Conservation (phyloP, 2,888 invertebrate species). For the Drosophila borborema region DNA sequence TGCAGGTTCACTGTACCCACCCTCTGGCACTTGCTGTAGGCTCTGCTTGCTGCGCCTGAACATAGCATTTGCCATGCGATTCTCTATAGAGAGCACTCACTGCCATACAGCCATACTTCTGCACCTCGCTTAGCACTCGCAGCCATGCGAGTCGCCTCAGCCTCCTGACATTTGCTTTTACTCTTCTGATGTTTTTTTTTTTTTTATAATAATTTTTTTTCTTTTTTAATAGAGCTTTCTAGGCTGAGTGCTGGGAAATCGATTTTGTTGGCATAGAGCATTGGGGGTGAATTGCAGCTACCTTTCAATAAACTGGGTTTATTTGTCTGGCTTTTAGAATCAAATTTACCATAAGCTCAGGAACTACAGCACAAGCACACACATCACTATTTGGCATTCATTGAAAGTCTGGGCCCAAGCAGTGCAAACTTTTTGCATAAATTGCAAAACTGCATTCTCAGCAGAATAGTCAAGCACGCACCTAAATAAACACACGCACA, state of each 20-base stretch:
- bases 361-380: constrained; percentile 32
- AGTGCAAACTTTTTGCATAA: constrained; percentile 53
- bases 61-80: constrained; percentile 64
- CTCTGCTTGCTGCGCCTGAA: constrained; percentile 25
- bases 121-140: constrained; percentile 11
- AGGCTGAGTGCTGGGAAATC: constrained; percentile 31
- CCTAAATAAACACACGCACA: constrained; percentile 25
- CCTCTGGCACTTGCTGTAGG: constrained; percentile 16
- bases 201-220: constrained; percentile 6
- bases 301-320: constrained; percentile 48
- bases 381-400: constrained; percentile 40
- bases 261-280: constrained; percentile 44
- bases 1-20: constrained; percentile 27
- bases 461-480: constrained; percentile 47
- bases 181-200: constrained; percentile 11
- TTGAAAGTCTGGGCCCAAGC: constrained; percentile 27
- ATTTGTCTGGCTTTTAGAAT: constrained; percentile 52
- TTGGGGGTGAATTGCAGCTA: constrained; percentile 33
- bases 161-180: constrained; percentile 42
- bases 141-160: constrained; percentile 8
- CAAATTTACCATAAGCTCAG: constrained; percentile 60
- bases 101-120: constrained; percentile 19
- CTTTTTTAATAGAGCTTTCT: constrained; percentile 26
- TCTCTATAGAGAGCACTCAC: constrained; percentile 33
- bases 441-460: constrained; percentile 49